Percentiles rank a stretch among this genome's conserved stretches.
Conservation (phyloP, 2,113 vertebrate genomes). For the Colius striatus region DNA sequence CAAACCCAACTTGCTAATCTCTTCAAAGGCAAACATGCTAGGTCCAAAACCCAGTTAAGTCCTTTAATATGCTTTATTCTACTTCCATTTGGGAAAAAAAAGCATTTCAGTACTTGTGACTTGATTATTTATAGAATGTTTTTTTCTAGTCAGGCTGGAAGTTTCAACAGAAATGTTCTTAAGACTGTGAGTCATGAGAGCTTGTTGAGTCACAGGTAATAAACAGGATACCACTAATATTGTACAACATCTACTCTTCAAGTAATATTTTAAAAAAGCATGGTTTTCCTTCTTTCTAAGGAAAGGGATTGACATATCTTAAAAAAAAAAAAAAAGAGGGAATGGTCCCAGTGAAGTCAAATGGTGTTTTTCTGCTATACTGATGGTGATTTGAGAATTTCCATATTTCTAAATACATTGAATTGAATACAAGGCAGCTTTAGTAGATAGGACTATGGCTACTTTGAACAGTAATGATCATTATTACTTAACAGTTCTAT, state of each 20-base stretch:
- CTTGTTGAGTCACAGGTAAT: conserved; percentile 21
- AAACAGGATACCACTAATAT: conserved; percentile 20
- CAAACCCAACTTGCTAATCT: background rate
- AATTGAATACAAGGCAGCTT: background rate
- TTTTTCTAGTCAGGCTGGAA: background rate
- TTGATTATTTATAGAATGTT: conserved; percentile 18
- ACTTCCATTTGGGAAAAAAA: background rate
- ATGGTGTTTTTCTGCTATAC: rapidly evolving
- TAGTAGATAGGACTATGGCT: background rate
- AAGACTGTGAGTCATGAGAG: background rate
- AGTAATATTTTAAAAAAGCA: background rate
- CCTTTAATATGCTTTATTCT: background rate
- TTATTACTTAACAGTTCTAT: background rate
- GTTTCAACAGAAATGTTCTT: conserved; percentile 3
- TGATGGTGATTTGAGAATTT: background rate
- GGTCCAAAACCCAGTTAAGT: background rate
- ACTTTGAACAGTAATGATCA: background rate
- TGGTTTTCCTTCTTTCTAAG: background rate
- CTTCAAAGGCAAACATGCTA: background rate
- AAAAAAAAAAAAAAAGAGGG: background rate
- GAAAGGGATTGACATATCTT: background rate
- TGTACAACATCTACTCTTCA: background rate
- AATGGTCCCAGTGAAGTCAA: background rate
- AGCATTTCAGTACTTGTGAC: background rate
- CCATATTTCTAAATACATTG: background rate